phyloP scores from a whole-genome alignment of 2,888 invertebrate species.

The Thecophora atra region DNA sequence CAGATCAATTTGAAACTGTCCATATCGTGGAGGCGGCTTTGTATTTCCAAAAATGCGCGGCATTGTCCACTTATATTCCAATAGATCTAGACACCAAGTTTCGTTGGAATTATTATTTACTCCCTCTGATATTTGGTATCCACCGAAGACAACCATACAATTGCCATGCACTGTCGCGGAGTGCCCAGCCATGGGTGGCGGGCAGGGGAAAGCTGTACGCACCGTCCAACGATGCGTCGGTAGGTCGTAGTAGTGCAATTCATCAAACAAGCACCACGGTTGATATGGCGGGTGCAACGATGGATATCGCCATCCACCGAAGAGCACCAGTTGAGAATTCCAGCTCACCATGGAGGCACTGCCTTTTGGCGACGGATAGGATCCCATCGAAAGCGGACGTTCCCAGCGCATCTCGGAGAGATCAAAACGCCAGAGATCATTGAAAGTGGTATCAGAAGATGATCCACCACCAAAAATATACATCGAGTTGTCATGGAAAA shows the following conservation, averaged over 20 bases:
- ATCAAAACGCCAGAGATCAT: constrained; percentile 95
- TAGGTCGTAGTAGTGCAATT: constrained; percentile 88
- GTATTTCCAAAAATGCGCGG: constrained; percentile 72
- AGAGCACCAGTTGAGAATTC: constrained; percentile 83
- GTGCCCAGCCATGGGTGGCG: constrained; percentile 82
- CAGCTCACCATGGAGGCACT: constrained; percentile 92
- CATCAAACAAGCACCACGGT: constrained; percentile 88
- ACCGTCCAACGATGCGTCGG: constrained; percentile 79
- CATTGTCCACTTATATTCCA: constrained; percentile 79
- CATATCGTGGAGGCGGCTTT: constrained; percentile 86
- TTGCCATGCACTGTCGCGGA: constrained; percentile 86
- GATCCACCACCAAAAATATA: constrained; percentile 97
- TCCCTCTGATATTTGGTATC: constrained; percentile 69
- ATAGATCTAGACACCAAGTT: constrained; percentile 87
- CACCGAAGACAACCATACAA: constrained; percentile 86
- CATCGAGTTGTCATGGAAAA: constrained; percentile 84
- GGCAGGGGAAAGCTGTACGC: constrained; percentile 53
- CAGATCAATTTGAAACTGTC: constrained; percentile 88
- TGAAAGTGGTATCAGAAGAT: constrained; percentile 92
- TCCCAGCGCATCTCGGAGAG: constrained; percentile 86
- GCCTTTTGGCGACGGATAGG: constrained; percentile 95
- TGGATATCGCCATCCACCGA: constrained; percentile 96
- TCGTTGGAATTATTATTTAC: constrained; percentile 76
- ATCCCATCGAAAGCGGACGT: constrained; percentile 77
- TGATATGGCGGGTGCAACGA: constrained; percentile 85